Percentiles rank a stretch among this genome's conserved stretches.
Conservation (phyloP, 2,113 vertebrate species). For the Austrofundulus limnaeus region DNA sequence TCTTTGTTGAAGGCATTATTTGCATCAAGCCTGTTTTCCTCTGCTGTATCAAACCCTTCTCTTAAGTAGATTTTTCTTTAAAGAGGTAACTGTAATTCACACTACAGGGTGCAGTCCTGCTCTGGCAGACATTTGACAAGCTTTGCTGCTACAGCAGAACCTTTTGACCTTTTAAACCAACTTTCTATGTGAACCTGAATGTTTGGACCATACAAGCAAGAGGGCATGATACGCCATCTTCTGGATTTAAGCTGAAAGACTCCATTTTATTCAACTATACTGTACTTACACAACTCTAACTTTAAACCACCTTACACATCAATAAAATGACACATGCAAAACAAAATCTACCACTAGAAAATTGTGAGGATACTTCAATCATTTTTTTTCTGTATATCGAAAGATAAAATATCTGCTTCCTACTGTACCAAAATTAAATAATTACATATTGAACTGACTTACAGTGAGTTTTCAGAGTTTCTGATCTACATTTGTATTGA, state of each 20-base stretch:
- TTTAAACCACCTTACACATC: background rate
- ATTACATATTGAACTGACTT: too few relatives aligned
- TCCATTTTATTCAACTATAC: background rate
- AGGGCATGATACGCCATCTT: background rate
- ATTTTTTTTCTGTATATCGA: too few relatives aligned
- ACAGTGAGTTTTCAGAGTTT: too few relatives aligned
- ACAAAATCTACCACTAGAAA: background rate
- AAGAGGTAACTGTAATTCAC: background rate
- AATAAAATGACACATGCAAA: background rate
- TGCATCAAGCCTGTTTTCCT: background rate
- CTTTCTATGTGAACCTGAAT: background rate
- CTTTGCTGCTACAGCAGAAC: background rate
- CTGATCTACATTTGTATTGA: too few relatives aligned
- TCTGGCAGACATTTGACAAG: background rate
- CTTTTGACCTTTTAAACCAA: background rate
- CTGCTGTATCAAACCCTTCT: background rate
- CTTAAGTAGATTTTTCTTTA: background rate
- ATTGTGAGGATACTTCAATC: too few relatives aligned
- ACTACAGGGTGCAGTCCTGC: background rate
- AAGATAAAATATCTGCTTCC: too few relatives aligned
- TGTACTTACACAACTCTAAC: background rate
- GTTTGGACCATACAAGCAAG: background rate
- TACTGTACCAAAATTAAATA: too few relatives aligned
- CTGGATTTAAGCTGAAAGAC: background rate
- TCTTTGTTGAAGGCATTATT: background rate